Evolutionary conservation across 2,113 vertebrate genomes (phyloP).

Genomic region (Cottus gobio): DNA sequence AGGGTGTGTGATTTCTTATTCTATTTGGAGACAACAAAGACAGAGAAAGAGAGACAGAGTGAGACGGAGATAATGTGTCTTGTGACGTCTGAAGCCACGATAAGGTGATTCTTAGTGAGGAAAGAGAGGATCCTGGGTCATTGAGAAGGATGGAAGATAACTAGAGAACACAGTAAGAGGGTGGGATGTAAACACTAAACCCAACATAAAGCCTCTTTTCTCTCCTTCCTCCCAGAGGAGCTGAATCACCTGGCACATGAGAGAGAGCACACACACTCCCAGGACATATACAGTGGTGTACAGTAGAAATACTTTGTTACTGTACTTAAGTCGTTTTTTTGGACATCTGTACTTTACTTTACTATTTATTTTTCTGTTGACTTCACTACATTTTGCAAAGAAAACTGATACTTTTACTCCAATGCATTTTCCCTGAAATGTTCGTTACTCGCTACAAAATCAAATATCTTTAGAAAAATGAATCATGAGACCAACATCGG

Average conservation of each 20-base stretch:
- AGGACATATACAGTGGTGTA: neutral
- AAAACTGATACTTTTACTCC: too few relatives aligned
- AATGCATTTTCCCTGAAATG: too few relatives aligned
- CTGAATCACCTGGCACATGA: constrained; percentile 14
- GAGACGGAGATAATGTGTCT: constrained; percentile 1
- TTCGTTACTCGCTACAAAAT: too few relatives aligned
- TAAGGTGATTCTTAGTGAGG: constrained; percentile 2
- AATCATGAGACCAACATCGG: too few relatives aligned
- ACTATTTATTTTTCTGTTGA: too few relatives aligned
- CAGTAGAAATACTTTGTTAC: too few relatives aligned
- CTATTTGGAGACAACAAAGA: constrained; percentile 9
- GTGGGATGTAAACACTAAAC: constrained; percentile 30
- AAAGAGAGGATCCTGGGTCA: constrained; percentile 4
- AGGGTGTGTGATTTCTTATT: constrained; percentile 15
- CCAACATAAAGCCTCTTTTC: constrained; percentile 7
- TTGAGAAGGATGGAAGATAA: constrained; percentile 4
- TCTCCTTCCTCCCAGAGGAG: constrained; percentile 17
- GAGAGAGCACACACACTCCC: neutral
- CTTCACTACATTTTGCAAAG: too few relatives aligned
- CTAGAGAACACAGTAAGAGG: neutral
- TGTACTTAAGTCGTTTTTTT: too few relatives aligned
- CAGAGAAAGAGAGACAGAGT: neutral
- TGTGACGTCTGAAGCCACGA: constrained; percentile 9
- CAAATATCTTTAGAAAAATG: too few relatives aligned
- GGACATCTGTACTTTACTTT: too few relatives aligned